Percentiles rank a stretch among this genome's conserved stretches.
Conservation (phyloP, 1,140 invertebrate species). For the Whitmania pigra region DNA sequence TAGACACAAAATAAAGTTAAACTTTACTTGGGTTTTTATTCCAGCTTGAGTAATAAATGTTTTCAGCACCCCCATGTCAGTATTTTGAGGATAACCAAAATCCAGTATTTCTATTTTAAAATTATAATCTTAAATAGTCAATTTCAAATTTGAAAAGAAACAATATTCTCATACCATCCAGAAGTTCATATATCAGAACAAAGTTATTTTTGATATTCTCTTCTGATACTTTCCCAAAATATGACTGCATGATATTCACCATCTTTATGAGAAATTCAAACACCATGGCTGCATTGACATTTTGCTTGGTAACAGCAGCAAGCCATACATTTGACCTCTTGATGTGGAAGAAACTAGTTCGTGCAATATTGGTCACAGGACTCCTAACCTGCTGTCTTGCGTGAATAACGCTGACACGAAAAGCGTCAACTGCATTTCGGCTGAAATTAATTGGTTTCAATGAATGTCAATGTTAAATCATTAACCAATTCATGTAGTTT, state of each 20-base stretch:
- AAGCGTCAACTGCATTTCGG: conserved; percentile 96
- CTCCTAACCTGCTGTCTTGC: conserved; percentile 94
- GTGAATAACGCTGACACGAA: conserved; percentile 98
- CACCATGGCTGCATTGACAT: conserved; percentile 99
- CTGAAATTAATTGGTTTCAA: conserved; percentile 29
- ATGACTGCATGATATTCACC: conserved; percentile 97
- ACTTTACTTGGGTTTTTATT: conserved; percentile 66
- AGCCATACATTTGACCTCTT: conserved; percentile 95
- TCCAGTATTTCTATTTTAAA: conserved; percentile 80
- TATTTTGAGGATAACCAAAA: conserved; percentile 99
- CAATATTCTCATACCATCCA: conserved; percentile 61
- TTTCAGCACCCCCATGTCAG: conserved; percentile 95
- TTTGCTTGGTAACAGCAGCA: conserved; percentile 96
- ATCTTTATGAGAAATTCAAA: conserved; percentile 99
- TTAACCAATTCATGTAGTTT: conserved; percentile 6
- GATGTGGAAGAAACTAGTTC: conserved; percentile 98
- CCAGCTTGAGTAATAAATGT: conserved; percentile 99
- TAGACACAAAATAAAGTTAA: background rate
- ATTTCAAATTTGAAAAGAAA: background rate
- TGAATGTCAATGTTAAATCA: background rate
- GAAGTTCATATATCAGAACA: conserved; percentile 94
- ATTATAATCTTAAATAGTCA: background rate
- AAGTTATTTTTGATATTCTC: conserved; percentile 99
- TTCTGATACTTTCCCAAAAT: conserved; percentile 98
- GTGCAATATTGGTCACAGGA: conserved; percentile 95